Evolutionary conservation across 2,797 vertebrate genomes (phyloP).

Genomic region (Etheostoma nigrum): DNA sequence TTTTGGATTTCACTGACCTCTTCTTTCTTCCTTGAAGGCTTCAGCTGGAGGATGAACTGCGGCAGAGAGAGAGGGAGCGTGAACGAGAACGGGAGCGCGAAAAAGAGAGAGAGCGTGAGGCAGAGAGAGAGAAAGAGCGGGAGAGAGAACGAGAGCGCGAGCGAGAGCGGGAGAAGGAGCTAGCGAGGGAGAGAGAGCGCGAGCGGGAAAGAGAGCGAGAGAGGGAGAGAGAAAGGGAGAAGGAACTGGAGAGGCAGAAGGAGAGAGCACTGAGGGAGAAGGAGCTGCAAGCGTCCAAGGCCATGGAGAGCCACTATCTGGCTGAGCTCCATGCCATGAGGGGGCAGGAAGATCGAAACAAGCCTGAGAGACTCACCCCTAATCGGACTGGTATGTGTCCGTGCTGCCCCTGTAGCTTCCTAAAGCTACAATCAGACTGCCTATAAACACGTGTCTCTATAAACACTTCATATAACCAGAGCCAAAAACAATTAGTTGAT

Average conservation of each 20-base stretch:
- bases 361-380: conserved; percentile 91
- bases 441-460: conserved; percentile 4
- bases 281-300: conserved; percentile 92
- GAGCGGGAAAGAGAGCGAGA: conserved; percentile 88
- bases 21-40: conserved; percentile 81
- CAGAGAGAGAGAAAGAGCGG: conserved; percentile 83
- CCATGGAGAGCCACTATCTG: conserved; percentile 92
- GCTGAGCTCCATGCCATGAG: conserved; percentile 91
- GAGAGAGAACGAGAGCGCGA: conserved; percentile 82
- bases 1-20: conserved; percentile 26
- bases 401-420: conserved; percentile 11
- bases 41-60: conserved; percentile 96
- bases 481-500: neutral
- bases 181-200: conserved; percentile 77
- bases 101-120: conserved; percentile 75
- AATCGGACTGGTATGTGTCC: conserved; percentile 89
- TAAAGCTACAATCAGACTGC: conserved; percentile 11
- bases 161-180: conserved; percentile 77
- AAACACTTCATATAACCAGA: conserved; percentile 12
- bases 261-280: conserved; percentile 91
- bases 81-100: conserved; percentile 81
- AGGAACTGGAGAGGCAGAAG: conserved; percentile 90
- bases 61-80: conserved; percentile 82
- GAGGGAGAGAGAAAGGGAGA: conserved; percentile 84
- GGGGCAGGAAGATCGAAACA: conserved; percentile 90